Evolutionary conservation across 2,113 vertebrate species (phyloP).

Genomic region (Paramormyrops kingsleyae): DNA sequence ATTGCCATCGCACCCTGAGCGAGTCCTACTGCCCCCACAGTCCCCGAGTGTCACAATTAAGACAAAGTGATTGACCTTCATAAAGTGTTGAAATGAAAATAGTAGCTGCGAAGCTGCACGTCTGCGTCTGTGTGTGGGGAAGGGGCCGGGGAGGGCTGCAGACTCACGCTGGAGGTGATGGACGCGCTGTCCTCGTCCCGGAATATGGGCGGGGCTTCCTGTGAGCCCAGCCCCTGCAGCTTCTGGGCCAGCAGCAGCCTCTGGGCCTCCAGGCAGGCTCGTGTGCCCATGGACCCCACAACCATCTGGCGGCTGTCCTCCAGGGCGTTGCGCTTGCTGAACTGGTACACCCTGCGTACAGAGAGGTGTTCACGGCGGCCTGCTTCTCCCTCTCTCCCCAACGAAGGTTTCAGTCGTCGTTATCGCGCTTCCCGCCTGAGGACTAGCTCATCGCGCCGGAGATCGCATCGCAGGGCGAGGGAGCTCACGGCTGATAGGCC

Average conservation of each 20-base stretch:
- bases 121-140: neutral
- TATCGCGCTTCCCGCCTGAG: neutral
- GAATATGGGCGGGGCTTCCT: conserved; percentile 60
- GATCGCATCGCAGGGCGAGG: neutral
- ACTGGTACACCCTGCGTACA: conserved; percentile 70
- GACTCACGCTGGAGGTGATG: conserved; percentile 62
- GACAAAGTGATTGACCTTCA: neutral
- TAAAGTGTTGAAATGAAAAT: neutral
- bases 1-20: neutral
- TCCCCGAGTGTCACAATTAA: neutral
- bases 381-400: neutral
- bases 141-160: neutral
- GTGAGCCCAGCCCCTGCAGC: conserved; percentile 62
- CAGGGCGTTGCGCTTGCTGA: conserved; percentile 76
- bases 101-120: neutral
- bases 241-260: conserved; percentile 66
- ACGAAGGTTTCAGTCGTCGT: neutral
- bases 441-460: neutral
- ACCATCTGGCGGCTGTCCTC: conserved; percentile 75
- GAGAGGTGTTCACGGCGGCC: neutral
- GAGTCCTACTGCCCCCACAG: neutral
- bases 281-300: conserved; percentile 66
- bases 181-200: conserved; percentile 68
- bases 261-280: conserved; percentile 76
- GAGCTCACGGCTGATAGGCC: neutral